Evolutionary conservation across 2,113 vertebrate species (phyloP), one percentile per base, ranked within the genome.

Genomic region (Uria aalge): DNA sequence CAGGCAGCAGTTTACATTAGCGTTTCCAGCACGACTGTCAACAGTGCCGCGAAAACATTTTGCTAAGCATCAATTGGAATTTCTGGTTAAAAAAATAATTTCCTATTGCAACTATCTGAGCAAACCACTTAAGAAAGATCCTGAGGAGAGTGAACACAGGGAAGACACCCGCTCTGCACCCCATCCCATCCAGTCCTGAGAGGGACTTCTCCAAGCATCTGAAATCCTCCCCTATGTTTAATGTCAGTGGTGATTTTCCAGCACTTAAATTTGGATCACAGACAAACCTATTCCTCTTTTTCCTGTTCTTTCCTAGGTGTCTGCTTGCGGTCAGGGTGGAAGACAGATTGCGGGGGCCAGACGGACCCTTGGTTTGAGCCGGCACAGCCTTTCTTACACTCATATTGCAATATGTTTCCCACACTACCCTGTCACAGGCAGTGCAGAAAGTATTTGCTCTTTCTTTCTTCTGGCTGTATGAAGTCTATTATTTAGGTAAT

Each of bases 401-500:
- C 73, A 57, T 52, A 72, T 26, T 62, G 69, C 68, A 96, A 67
- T 92, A 89, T 17, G 69, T 87, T 97, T 92, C 74, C 83, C 48
- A 52, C 66, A 64, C 83, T 30, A 78, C 27, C 23, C 48, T 91
- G 79, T 94, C 88, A 94, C 36, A 72, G 53, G 60, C 80, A 85
- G 67, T 5, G 15, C 68, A 85, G 56, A 83, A 96, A 89, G 21
- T 92, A 84, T 83, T 96, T 93, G 76, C 79, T 95, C 55, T 36
- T 60, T 93, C 85, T 92, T 93, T 96, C 79, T 93, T 59, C 79
- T 94, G 91, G 80, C 80, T 89, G 64, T n/a, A 89, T 12, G 32
- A 96, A 91, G 86, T 85, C 91, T 89, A 92, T 94, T 97, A 87
- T 87, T 95, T 86, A 85, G 90, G 64, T 92, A 95, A 95, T 95